Evolutionary conservation across 2,888 invertebrate genomes (phyloP), one percentile per base, ranked within the genome.

Genomic region (Andrena dorsata): DNA sequence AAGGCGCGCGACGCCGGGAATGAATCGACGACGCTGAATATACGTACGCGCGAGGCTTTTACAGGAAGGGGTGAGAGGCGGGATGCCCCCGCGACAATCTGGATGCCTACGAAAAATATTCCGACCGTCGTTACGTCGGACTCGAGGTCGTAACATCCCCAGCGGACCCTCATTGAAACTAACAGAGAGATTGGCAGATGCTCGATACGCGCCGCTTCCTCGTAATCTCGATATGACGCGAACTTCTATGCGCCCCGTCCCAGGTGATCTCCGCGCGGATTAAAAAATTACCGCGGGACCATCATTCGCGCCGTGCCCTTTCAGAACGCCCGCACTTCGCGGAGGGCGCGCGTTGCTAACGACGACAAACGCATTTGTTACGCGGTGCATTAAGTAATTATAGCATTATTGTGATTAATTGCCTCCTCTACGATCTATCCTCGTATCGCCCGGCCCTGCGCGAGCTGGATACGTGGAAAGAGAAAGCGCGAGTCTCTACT

Each of bases 201-300:
- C 75, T 76, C 78, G 78, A 85, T 82, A 77, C 72, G 49, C 76
- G 49, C 51, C 53, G 69, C 64, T 80, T 84, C 72, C 75, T 81
- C 61, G 77, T 81, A 85, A 85, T 85, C 84, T 76, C 70, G 72
- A 85, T 78, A 82, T 85, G 75, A 69, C 82, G 72, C 47, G 60
- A 78, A 63, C 47, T 64, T 63, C 69, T 51, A 23, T 53, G 56
- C 26, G 28, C 13, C 2, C 4, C 30, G 49, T 83, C 83, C 83
- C 83, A 26, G 2, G 74, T 30, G 79, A 69, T 51, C 35, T 56
- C 68, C 20, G 53, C 41, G 41, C n/a, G 75, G 65, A 64, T 83
- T 79, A 79, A 72, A 83, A 83, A 76, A 75, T 83, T 83, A 77
- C 84, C 71, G 69, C 35, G 64, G 72, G 72, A 68, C 71, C 70